phyloP scores from a whole-genome alignment of 2,797 vertebrate species.

The Gymnothorax reevesii region DNA sequence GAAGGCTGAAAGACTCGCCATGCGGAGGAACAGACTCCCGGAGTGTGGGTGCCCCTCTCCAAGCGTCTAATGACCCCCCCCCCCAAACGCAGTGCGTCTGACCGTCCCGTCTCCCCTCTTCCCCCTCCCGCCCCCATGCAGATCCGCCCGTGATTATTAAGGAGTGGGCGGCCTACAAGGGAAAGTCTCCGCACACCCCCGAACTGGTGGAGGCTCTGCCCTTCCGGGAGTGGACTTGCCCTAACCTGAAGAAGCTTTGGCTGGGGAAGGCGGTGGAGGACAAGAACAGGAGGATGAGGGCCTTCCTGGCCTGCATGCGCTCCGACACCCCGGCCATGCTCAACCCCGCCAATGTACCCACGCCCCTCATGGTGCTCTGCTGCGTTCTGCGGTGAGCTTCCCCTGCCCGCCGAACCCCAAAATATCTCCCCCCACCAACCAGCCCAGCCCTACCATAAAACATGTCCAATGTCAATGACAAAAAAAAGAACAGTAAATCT shows the following conservation, averaged over 20 bases:
- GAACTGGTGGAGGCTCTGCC: slow-evolving; percentile 93
- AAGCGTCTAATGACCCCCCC: background rate
- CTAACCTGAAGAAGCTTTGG: slow-evolving; percentile 93
- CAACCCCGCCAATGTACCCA: slow-evolving; percentile 88
- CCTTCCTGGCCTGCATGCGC: slow-evolving; percentile 94
- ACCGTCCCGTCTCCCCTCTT: background rate
- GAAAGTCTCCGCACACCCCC: slow-evolving; percentile 92
- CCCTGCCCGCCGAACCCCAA: background rate
- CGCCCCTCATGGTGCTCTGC: slow-evolving; percentile 92
- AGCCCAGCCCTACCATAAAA: background rate
- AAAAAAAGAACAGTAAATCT: background rate
- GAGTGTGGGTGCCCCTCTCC: slow-evolving; percentile 75
- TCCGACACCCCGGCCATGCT: slow-evolving; percentile 95
- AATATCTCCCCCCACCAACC: background rate
- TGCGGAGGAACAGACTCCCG: slow-evolving; percentile 89
- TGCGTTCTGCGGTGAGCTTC: slow-evolving; percentile 89
- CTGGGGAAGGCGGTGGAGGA: slow-evolving; percentile 92
- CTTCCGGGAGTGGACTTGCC: slow-evolving; percentile 95
- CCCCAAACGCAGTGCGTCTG: background rate
- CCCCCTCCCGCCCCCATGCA: slow-evolving; percentile 48
- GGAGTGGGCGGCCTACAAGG: slow-evolving; percentile 96
- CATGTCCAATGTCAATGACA: background rate
- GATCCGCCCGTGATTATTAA: slow-evolving; percentile 89
- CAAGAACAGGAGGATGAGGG: slow-evolving; percentile 94
- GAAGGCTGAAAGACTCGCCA: slow-evolving; percentile 88